Conservation (phyloP, 2,888 invertebrate species). For the Nineta flava region DNA sequence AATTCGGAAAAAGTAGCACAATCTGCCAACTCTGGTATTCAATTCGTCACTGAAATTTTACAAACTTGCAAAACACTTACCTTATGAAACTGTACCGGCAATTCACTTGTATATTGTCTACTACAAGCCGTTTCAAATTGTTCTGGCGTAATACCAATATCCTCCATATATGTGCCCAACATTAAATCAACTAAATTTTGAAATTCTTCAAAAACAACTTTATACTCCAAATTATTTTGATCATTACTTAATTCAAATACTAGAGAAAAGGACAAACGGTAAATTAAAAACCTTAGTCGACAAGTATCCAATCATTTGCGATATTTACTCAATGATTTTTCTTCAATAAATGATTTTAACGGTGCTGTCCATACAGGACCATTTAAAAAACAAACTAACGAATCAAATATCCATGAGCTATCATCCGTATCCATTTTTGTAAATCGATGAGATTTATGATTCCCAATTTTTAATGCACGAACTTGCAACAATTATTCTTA, state of each 20-base stretch:
- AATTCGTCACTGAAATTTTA: too few relatives aligned
- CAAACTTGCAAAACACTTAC: conserved; percentile 13
- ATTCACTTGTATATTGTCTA: conserved; percentile 24
- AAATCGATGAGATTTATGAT: conserved; percentile 1
- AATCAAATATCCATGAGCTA: conserved; percentile 83
- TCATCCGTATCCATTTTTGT: conserved; percentile 29
- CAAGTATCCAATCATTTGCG: background rate
- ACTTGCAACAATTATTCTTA: too few relatives aligned
- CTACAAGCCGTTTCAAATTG: conserved; percentile 73
- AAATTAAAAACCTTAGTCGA: background rate
- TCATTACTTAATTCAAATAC: conserved; percentile 71
- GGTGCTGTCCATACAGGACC: conserved; percentile 90
- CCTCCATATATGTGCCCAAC: conserved; percentile 84
- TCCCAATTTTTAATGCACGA: conserved; percentile 1
- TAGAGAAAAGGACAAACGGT: conserved; percentile 26
- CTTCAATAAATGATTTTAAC: conserved; percentile 79
- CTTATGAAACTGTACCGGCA: conserved; percentile 36
- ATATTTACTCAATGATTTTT: conserved; percentile 72
- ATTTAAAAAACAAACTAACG: conserved; percentile 75
- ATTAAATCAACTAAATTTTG: conserved; percentile 84
- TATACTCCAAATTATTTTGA: conserved; percentile 55
- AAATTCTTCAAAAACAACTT: conserved; percentile 67
- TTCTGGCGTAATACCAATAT: conserved; percentile 73
- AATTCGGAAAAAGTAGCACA: too few relatives aligned
- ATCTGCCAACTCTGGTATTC: too few relatives aligned